phyloP scores from a whole-genome alignment of 2,888 invertebrate genomes.

The Hermaeophaga mercurialis region DNA sequence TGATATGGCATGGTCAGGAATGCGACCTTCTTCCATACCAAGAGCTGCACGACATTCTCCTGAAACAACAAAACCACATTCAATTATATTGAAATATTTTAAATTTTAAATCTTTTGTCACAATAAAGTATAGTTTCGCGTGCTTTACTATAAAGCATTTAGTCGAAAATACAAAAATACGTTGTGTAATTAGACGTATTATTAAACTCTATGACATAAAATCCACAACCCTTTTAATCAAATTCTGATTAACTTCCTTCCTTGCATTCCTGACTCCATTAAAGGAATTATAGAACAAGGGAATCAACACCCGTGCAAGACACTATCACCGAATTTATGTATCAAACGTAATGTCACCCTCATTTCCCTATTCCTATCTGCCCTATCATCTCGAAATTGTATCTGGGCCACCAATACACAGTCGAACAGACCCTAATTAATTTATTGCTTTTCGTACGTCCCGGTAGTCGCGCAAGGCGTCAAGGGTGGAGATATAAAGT shows the following conservation, averaged over 20 bases:
- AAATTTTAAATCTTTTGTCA: too few species aligned
- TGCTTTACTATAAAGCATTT: too few species aligned
- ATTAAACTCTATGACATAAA: too few species aligned
- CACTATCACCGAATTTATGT: conserved; percentile 3
- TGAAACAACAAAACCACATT: conserved; percentile 52
- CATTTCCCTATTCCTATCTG: conserved; percentile 10
- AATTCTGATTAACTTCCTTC: neutral
- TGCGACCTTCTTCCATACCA: conserved; percentile 87
- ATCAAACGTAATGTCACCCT: conserved; percentile 9
- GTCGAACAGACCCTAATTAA: conserved; percentile 45
- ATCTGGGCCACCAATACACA: conserved; percentile 38
- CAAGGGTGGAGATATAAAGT: neutral
- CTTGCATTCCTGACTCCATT: neutral
- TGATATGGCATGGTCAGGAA: conserved; percentile 82
- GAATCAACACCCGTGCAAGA: neutral
- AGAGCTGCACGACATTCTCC: conserved; percentile 75
- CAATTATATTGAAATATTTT: neutral
- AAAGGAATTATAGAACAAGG: neutral
- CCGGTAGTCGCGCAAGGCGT: neutral
- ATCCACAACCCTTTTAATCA: neutral
- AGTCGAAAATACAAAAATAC: too few species aligned
- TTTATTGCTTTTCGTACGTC: conserved; percentile 50
- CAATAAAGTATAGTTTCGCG: too few species aligned
- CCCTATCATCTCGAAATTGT: conserved; percentile 12
- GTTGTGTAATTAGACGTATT: too few species aligned